Evolutionary conservation across 2,113 vertebrate genomes (phyloP).

Genomic region (Mandrillus leucophaeus): DNA sequence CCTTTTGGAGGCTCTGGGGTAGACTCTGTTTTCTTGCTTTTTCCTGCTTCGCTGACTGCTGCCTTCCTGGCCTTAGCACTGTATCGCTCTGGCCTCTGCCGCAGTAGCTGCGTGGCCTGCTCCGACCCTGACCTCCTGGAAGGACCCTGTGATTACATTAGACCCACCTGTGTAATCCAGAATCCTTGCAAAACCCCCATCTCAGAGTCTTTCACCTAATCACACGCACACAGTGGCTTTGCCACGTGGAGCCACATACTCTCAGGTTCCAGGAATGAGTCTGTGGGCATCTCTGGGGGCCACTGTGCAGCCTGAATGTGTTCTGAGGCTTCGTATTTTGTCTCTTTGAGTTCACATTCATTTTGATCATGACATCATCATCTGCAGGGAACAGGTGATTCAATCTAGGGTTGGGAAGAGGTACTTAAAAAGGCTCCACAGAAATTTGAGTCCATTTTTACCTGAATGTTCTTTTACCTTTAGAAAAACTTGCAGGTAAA

Average conservation of each 20-base stretch:
- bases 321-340: fast-evolving
- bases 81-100: too few relatives aligned
- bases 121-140: not conserved
- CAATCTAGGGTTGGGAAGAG: not conserved
- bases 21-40: fast-evolving
- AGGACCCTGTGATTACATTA: not conserved
- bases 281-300: not conserved
- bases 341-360: not conserved
- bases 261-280: not conserved
- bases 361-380: not conserved
- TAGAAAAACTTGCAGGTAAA: not conserved
- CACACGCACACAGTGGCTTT: fast-evolving
- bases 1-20: too few relatives aligned
- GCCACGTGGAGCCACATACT: fast-evolving
- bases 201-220: not conserved
- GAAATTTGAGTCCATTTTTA: not conserved
- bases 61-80: not conserved
- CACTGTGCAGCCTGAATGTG: fast-evolving
- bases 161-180: not conserved
- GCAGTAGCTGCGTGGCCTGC: not conserved
- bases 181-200: not conserved
- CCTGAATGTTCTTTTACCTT: not conserved
- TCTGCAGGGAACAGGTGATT: not conserved
- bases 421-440: not conserved
- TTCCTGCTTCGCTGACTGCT: not conserved